These are phyloP conservation scores for Bombus pyrosoma DNA, from an alignment of 1,140 invertebrate species.

Conservation along the genomic window DNA sequence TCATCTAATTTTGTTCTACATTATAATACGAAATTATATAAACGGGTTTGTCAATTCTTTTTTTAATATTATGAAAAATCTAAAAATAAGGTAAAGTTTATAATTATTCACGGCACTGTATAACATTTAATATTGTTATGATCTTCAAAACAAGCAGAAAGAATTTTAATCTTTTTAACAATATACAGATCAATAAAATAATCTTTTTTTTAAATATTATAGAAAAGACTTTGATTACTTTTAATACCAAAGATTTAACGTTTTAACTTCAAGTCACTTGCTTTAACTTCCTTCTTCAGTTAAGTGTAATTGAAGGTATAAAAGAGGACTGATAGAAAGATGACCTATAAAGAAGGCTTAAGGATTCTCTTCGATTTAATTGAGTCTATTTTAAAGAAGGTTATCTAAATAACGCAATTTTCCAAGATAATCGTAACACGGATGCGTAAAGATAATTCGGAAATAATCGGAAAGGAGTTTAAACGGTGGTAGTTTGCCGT, in stretches of 20 bases:
- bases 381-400: conserved; percentile 1
- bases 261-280: neutral
- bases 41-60: no score
- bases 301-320: neutral
- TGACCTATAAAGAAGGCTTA: neutral
- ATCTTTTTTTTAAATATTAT: neutral
- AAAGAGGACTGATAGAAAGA: neutral
- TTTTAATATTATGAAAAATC: no score
- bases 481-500: conserved; percentile 58
- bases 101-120: no score
- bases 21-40: no score
- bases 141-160: no score
- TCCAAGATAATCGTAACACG: conserved; percentile 6
- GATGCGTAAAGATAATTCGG: conserved; percentile 54
- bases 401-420: conserved; percentile 37
- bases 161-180: no score
- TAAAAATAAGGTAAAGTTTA: no score
- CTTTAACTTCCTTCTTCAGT: neutral
- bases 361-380: conserved; percentile 1
- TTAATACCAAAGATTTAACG: no score
- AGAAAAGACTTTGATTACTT: neutral
- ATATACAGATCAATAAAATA: no score
- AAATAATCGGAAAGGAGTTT: conserved; percentile 68
- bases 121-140: no score
- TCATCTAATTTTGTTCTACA: no score